A percentile compares a stretch with the other conserved stretches of the same genome.
These are phyloP conservation scores for Subacronicta megacephala DNA, from an alignment of 2,888 invertebrate species.

Conservation along the genomic window DNA sequence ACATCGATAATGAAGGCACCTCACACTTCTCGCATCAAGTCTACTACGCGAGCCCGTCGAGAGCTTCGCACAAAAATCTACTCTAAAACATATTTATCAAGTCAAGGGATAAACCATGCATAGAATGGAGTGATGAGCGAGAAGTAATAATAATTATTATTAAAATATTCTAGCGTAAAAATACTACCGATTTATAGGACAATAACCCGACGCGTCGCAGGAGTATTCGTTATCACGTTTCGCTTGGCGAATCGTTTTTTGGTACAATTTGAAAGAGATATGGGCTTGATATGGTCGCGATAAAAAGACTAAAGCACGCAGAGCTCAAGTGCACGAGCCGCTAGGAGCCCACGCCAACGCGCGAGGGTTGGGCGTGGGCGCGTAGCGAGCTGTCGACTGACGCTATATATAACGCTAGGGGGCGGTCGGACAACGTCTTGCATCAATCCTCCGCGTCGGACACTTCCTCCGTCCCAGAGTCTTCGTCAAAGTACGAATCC, in stretches of 20 bases:
- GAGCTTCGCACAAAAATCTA: conserved; percentile 45
- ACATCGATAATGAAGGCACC: conserved; percentile 81
- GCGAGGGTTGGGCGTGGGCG: conserved; percentile 47
- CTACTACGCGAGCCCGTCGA: conserved; percentile 26
- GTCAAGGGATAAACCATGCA: conserved; percentile 81
- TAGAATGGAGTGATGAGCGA: conserved; percentile 70
- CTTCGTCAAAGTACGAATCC: conserved; percentile 87
- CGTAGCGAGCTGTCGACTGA: conserved; percentile 59
- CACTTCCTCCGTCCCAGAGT: conserved; percentile 86
- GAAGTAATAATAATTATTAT: conserved; percentile 58
- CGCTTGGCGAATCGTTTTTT: conserved; percentile 68
- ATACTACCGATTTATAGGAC: conserved; percentile 77
- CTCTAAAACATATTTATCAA: conserved; percentile 86
- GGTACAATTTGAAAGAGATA: conserved; percentile 66
- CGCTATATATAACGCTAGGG: conserved; percentile 67
- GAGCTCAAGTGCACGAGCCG: conserved; percentile 49
- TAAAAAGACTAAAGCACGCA: conserved; percentile 57
- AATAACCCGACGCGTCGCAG: conserved; percentile 65
- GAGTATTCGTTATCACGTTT: conserved; percentile 69
- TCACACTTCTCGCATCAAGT: conserved; percentile 66
- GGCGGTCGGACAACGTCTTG: conserved; percentile 64
- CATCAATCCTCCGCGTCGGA: conserved; percentile 86
- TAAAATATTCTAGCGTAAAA: conserved; percentile 75
- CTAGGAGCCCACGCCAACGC: conserved; percentile 42
- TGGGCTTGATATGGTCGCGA: conserved; percentile 72